Evolutionary conservation across 2,888 invertebrate species (phyloP), one percentile per base, ranked within the genome.

Genomic region (Clunio marinus): DNA sequence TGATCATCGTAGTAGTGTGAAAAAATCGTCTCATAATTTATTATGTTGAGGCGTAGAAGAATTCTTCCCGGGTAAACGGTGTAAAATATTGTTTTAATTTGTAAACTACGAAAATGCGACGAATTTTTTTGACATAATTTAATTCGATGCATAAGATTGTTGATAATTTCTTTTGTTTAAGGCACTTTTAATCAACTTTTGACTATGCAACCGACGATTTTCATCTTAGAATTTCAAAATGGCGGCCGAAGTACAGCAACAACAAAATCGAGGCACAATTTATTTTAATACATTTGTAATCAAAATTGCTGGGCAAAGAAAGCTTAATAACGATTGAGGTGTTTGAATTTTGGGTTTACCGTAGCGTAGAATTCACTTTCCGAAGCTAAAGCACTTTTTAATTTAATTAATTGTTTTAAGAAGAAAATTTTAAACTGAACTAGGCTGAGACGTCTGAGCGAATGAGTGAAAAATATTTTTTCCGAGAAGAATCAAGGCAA

Each of bases 221-320:
- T 62, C 62, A 22, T 10, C 20, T 20, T 41, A n/a, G 15, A 60
- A 24, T 10, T 62, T 62, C 62, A 62, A 62, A 62, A 62, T 62
- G 62, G 62, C 62, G 62, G 62, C 32, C 37, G 62, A 41, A 62
- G 62, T 62, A 62, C 62, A 62, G 62, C 62, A 62, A 41, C 59
- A 59, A 59, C 62, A 62, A 62, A 62, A 62, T 13, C 62, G 41
- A 62, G 62, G 62, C 62, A 62, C 62, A 62, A 62, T 41, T 62
- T 60, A 7, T n/a, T 62, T 37, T 41, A 62, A 32, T 41, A 37
- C 28, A 37, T 58, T 27, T 41, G 5, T 41, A 25, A 15, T 59
- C 10, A 25, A 22, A 28, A 20, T 62, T 62, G 62, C 41, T 41
- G 62, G 62, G 62, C 62, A 41, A 62, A 62, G 62, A 62, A 62